Evolutionary conservation across 2,797 vertebrate species (phyloP), one percentile per base, ranked within the genome.

Genomic region (Pteropus rufus): DNA sequence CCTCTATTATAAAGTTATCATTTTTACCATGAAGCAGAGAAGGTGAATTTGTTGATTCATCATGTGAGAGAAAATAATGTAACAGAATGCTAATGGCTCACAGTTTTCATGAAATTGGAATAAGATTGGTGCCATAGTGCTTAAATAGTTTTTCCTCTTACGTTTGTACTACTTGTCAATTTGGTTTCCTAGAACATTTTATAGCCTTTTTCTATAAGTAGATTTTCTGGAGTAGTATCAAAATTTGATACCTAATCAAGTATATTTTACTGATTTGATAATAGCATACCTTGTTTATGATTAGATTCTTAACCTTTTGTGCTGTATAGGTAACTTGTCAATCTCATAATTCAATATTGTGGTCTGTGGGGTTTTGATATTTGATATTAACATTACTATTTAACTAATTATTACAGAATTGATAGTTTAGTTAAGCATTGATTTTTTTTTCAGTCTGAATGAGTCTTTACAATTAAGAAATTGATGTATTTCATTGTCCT

Each of bases 1-100:
- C 97, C 98, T 98, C 54, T 39, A 7, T 80, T 98, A 98, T 98
- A 98, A 97, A 98, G 95, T 98, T 97, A 96, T 58, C 89, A 97
- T 98, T 98, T 96, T 96, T 98, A 98, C 98, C 98, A 93, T 98
- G 98, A 98, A 98, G 98, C 97, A 98, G 96, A 98, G 98, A 97
- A 98, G 98, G 98, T 98, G 97, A 97, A 98, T 98, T 98, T 97
- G 91, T 98, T 98, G 95, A 98, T 98, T 98, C 96, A 98, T 97
- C 97, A 86, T 98, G 95, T 96, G 97, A 97, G 97, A 98, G 97
- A 98, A 98, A 98, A 98, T 97, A 97, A 95, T 98, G 95, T 97
- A 98, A 98, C 98, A 97, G 97, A 98, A 98, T 98, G 97, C 97
- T 98, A 98, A 98, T 98, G 89, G 97, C 93, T 96, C 97, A 94